A percentile compares a stretch with the other conserved stretches of the same genome.
These are phyloP conservation scores for Nephrotoma guestfalica DNA, from an alignment of 2,888 invertebrate species.

Conservation along the genomic window DNA sequence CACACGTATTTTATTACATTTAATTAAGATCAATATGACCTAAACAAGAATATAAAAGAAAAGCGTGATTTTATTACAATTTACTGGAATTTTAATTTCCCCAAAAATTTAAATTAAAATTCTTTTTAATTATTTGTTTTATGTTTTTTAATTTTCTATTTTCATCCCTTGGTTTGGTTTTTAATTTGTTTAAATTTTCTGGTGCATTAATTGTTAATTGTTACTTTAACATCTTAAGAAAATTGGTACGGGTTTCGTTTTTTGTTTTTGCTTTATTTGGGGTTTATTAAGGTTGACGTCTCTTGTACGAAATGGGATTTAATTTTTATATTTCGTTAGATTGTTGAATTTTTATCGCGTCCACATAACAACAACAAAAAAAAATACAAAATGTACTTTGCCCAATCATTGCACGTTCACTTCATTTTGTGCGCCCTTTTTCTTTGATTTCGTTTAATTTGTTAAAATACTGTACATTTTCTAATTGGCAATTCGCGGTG, in stretches of 20 bases:
- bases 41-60: neutral
- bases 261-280: neutral
- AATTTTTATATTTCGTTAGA: neutral
- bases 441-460: neutral
- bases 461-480: neutral
- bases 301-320: neutral
- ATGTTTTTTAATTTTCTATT: conserved; percentile 1
- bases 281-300: neutral
- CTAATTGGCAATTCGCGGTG: neutral
- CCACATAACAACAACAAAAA: neutral
- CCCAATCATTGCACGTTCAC: neutral
- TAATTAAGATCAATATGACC: neutral
- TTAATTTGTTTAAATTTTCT: conserved; percentile 3
- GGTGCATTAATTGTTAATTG: conserved; percentile 3
- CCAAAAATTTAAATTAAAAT: neutral
- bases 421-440: neutral
- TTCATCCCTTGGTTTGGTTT: neutral
- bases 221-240: conserved; percentile 1
- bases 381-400: neutral
- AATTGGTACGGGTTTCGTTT: neutral
- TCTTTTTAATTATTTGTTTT: neutral
- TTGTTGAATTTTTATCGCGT: neutral
- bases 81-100: neutral
- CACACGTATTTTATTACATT: neutral
- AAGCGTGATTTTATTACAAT: neutral